Conservation (phyloP, 2,113 vertebrate genomes). For the Anguilla japonica region DNA sequence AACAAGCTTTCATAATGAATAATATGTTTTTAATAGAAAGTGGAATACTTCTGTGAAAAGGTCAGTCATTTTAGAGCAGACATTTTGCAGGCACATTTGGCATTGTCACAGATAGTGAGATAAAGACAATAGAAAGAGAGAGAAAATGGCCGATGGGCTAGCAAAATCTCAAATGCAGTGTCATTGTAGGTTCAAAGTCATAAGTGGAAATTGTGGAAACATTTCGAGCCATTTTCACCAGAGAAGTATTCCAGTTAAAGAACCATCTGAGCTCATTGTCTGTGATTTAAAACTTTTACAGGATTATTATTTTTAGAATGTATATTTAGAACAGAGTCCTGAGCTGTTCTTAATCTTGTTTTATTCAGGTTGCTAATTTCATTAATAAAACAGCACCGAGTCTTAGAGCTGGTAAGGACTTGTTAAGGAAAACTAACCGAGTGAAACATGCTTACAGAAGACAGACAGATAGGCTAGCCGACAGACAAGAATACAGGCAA, state of each 20-base stretch:
- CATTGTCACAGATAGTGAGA: not conserved
- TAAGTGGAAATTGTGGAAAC: not conserved
- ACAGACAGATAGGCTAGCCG: too few relatives aligned
- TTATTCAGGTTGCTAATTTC: not conserved
- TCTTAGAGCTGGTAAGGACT: not conserved
- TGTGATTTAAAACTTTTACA: not conserved
- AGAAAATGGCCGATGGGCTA: not conserved
- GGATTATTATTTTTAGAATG: not conserved
- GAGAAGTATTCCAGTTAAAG: not conserved
- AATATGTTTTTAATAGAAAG: not conserved
- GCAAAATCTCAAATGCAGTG: not conserved
- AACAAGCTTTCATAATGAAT: not conserved
- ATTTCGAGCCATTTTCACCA: not conserved
- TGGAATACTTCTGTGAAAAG: not conserved
- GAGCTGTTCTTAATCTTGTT: not conserved
- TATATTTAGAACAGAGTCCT: not conserved
- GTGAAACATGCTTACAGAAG: too few relatives aligned
- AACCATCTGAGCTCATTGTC: not conserved
- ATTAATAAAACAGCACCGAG: not conserved
- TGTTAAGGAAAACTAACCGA: not conserved
- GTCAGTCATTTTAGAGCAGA: not conserved
- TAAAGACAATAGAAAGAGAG: not conserved
- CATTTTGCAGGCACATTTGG: not conserved
- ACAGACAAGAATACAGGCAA: too few relatives aligned
- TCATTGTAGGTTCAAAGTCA: not conserved